Evolutionary conservation across 2,797 vertebrate genomes (phyloP), one percentile per base, ranked within the genome.

Genomic region (Sylvilagus floridanus): DNA sequence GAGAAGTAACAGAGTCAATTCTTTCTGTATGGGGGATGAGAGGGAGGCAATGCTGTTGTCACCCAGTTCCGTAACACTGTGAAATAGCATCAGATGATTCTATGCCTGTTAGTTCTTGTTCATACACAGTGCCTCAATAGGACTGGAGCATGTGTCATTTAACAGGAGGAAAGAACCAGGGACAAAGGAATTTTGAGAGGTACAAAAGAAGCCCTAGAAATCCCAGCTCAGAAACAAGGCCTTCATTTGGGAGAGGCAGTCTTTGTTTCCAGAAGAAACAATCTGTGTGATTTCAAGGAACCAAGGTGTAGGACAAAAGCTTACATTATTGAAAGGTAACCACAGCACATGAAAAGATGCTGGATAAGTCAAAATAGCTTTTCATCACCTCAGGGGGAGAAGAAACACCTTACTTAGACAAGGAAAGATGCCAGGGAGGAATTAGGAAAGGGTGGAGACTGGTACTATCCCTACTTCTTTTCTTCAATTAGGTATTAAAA

Each of bases 111-210:
- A 47, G 57, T 88, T 35, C 62, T 82, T 50, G 30, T 57, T 93
- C 68, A 68, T 47, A 66, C 11, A 3, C 6, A 83, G 12, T 35
- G 17, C 21, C 57, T 71, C 7, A 12, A 22, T 35, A 78, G 32
- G 7, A 72, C 28, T n/a, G 47, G n/a, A 19, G 28, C 35, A 28
- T 28, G 26, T 69, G 30, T 88, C n/a, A 91, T 47, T 32, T 62
- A 84, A 4, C 2, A 9, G 21, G 12, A 95, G 52, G 19, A 75
- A 24, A 91, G 66, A 73, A 47, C 30, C 16, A 84, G 63, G 68
- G 91, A 85, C 14, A n/a, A 71, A 88, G 77, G 21, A 90, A 81
- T 73, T 66, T 3, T 88, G 54, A 88, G n/a, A 86, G 24, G 69
- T 69, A 69, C 0, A 47, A 71, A 84, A 52, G 10, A 83, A 68